Evolutionary conservation across 2,888 invertebrate species (phyloP).

Genomic region (Macrosoma leucophasiata): DNA sequence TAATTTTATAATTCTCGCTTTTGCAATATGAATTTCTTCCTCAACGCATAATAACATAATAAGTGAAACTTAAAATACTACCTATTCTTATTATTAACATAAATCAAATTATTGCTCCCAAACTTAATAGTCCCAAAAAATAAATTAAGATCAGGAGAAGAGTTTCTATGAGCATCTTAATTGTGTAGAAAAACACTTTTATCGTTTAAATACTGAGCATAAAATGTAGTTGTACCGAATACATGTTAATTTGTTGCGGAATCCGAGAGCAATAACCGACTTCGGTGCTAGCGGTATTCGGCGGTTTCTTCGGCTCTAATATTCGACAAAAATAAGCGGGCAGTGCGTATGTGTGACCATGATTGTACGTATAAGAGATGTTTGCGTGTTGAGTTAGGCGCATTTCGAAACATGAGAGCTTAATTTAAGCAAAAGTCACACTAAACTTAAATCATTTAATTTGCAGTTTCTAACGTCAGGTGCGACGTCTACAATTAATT

Average conservation of each 20-base stretch:
- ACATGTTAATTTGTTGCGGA: conserved; percentile 76
- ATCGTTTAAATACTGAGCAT: conserved; percentile 61
- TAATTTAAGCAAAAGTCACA: conserved; percentile 60
- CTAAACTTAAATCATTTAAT: too few species aligned
- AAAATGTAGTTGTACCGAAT: conserved; percentile 71
- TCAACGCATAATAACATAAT: too few species aligned
- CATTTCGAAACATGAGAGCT: conserved; percentile 58
- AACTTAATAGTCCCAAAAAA: too few species aligned
- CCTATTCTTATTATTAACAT: too few species aligned
- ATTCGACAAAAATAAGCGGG: conserved; percentile 64
- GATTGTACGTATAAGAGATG: conserved; percentile 36
- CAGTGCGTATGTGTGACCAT: conserved; percentile 38
- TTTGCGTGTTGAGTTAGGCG: conserved; percentile 42
- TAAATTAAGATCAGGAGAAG: too few species aligned
- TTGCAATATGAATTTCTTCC: too few species aligned
- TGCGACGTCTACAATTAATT: too few species aligned
- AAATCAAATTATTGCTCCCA: too few species aligned
- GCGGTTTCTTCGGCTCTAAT: conserved; percentile 67
- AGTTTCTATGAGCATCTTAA: too few species aligned
- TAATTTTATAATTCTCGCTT: too few species aligned
- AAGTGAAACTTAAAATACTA: too few species aligned
- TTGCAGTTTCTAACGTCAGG: too few species aligned
- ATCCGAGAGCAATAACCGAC: conserved; percentile 74
- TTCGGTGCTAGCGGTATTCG: conserved; percentile 68
- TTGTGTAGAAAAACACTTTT: conserved; percentile 46